Evolutionary conservation across 2,113 vertebrate genomes (phyloP).

Genomic region (Protobothrops flavoviridis): DNA sequence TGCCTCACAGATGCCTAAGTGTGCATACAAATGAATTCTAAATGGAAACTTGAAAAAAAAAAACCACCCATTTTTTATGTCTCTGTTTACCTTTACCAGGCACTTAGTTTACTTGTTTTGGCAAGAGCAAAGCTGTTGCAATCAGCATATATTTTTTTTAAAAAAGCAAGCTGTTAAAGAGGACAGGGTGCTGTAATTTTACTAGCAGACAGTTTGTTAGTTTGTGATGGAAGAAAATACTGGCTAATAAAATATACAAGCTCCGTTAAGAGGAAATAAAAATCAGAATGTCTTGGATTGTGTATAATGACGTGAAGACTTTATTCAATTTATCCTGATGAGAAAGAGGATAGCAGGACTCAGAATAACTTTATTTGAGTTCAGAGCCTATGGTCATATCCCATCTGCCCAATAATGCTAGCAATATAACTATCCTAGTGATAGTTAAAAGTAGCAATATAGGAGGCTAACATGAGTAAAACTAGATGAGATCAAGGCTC

Average conservation of each 20-base stretch:
- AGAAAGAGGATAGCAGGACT: background rate
- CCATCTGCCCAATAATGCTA: background rate
- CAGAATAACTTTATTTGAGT: background rate
- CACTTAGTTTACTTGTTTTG: constrained; percentile 12
- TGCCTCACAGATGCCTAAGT: constrained; percentile 2
- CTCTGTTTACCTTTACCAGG: constrained; percentile 35
- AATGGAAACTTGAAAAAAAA: constrained; percentile 39
- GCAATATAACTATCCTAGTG: background rate
- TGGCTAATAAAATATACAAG: constrained; percentile 14
- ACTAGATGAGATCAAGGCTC: background rate
- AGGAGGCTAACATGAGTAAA: background rate
- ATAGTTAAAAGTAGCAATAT: background rate
- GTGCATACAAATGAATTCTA: constrained; percentile 22
- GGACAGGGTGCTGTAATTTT: constrained; percentile 10
- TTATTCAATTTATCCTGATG: background rate
- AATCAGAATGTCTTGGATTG: background rate
- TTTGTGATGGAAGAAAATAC: constrained; percentile 15
- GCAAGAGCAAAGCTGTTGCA: constrained; percentile 9
- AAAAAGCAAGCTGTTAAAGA: constrained; percentile 15
- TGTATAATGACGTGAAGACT: background rate
- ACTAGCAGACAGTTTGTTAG: constrained; percentile 19
- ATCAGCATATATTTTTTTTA: constrained; percentile 6
- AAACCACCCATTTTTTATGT: constrained; percentile 14
- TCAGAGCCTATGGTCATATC: background rate
- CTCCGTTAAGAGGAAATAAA: constrained; percentile 25